phyloP scores from a whole-genome alignment of 1,140 invertebrate species.

The Zophobas atratus region DNA sequence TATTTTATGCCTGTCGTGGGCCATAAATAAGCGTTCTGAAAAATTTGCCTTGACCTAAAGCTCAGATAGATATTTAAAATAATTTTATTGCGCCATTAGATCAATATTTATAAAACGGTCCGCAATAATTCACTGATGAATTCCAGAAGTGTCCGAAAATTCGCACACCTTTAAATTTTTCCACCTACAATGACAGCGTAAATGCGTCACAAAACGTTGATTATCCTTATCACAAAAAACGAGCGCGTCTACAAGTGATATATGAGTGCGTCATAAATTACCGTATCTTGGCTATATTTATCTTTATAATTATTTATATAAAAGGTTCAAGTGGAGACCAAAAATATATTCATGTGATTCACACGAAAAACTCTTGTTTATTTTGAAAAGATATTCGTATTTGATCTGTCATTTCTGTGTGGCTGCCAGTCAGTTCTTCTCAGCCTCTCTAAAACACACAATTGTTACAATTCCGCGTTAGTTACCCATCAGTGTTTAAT shows the following conservation, averaged over 20 bases:
- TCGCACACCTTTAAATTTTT: too few species aligned
- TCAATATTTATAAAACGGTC: slow-evolving; percentile 11
- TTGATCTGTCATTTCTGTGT: background rate
- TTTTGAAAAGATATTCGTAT: slow-evolving; percentile 1
- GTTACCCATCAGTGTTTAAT: background rate
- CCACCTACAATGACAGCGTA: background rate
- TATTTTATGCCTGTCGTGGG: background rate
- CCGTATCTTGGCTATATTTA: background rate
- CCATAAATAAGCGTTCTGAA: background rate
- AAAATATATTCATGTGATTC: slow-evolving; percentile 25
- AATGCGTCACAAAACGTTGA: background rate
- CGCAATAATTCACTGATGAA: background rate
- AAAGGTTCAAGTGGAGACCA: background rate
- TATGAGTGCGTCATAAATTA: too few species aligned
- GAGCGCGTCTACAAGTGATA: too few species aligned
- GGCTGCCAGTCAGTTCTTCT: background rate
- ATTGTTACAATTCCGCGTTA: background rate
- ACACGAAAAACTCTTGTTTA: background rate
- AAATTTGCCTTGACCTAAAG: slow-evolving; percentile 18
- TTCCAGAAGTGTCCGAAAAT: too few species aligned
- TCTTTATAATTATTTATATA: background rate
- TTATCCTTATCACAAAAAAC: too few species aligned
- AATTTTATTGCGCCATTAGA: slow-evolving; percentile 34
- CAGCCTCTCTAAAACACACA: too few species aligned
- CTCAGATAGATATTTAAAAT: slow-evolving; percentile 6